These are phyloP conservation scores for Acinonyx jubatus DNA, from an alignment of 2,113 vertebrate genomes.

Conservation along the genomic window DNA sequence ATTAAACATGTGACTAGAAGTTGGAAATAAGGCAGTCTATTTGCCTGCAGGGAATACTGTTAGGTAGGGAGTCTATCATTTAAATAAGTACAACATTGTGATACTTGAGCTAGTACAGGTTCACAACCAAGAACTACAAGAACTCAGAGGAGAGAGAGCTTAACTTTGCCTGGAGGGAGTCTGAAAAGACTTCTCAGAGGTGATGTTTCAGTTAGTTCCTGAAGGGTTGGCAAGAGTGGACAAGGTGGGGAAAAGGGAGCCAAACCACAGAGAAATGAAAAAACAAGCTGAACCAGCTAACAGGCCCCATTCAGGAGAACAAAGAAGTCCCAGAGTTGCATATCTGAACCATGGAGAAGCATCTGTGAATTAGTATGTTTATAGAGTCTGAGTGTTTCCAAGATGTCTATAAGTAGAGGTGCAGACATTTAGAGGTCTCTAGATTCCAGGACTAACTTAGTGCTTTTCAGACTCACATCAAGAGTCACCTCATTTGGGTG, in stretches of 20 bases:
- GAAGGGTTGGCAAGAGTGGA: background rate
- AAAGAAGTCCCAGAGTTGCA: background rate
- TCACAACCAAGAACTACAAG: background rate
- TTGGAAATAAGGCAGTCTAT: background rate
- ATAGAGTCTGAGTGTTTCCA: background rate
- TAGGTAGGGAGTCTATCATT: background rate
- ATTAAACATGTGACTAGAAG: background rate
- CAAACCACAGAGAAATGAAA: conserved; percentile 11
- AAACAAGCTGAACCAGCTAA: background rate
- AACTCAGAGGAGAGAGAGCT: background rate
- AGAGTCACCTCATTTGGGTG: background rate
- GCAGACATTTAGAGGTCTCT: background rate
- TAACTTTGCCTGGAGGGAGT: background rate
- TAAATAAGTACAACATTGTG: background rate
- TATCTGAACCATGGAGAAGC: background rate
- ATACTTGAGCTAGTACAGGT: background rate
- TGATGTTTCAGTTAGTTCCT: background rate
- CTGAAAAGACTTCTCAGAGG: conserved; percentile 1
- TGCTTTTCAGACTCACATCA: background rate
- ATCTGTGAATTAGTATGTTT: background rate
- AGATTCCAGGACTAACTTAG: background rate
- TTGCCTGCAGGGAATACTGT: background rate
- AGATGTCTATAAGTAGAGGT: background rate
- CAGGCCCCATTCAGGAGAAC: background rate
- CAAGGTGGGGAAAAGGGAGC: background rate